Base-by-base conservation (phyloP, 2,888 invertebrate species). In the Helobdella robusta region DNA sequence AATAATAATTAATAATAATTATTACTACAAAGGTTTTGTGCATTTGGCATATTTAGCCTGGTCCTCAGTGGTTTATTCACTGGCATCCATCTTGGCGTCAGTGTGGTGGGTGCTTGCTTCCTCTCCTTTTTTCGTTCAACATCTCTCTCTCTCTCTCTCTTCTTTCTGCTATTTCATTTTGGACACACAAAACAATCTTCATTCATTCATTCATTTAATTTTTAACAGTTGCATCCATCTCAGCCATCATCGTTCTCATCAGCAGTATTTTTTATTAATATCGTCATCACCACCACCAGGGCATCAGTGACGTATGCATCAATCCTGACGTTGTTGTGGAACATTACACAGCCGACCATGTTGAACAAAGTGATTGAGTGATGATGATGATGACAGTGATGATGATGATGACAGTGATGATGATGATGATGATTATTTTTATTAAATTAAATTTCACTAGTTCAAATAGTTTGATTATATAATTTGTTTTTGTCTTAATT, bases 1-100 rank as follows among this genome's bases (percentile, higher is more conserved):
- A 15, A 15, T 40, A 40, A 52, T 52, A n/a, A 20, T 11, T 20
- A 58, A 11, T 6, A 23, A 8, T n/a, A 28, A 6, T 8, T 30
- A 30, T 58, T 6, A 32, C n/a, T n/a, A 48, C 34, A n/a, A 65
- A 71, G 71, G 36, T 72, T 71, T 64, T 71, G 71, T 65, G 71
- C 72, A 18, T 67, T 69, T 64, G 72, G 72, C 11, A 73, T 89
- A 28, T 84, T 94, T 74, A 90, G 89, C 40, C 89, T 93, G 44
- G 88, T 89, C 71, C 84, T 88, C 66, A 89, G 90, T 70, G 93
- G 91, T 89, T 83, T 90, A 73, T 87, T 89, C 83, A 87, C 89
- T 63, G 91, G 91, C 65, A 79, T 91, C 69, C 89, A 92, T 81
- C 84, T 91, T 70, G 88, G 89, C 60, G 85, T 87, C 34, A 86